Evolutionary conservation across 2,888 invertebrate species (phyloP), one percentile per base, ranked within the genome.

Genomic region (Athetis lepigone): DNA sequence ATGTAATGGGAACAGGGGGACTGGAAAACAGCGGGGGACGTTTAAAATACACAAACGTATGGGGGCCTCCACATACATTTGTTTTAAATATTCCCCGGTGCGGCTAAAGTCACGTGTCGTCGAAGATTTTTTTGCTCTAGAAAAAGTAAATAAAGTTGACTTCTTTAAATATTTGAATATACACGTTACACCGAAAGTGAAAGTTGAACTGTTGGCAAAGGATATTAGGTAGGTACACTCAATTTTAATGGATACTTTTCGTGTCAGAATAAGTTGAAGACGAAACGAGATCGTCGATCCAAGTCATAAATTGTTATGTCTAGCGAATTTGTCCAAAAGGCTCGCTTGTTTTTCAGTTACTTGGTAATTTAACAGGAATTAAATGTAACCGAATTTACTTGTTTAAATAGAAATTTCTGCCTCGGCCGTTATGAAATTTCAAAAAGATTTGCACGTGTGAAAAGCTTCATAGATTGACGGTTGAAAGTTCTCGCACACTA

Each of bases 1-100:
- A 73, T 7, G 56, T 70, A 67, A 79, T 75, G 62, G 79, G 49
- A 39, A 61, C 61, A 47, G 65, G 62, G 62, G 77, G 71, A n/a
- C 64, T 62, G 47, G 18, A 50, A 75, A 75, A 64, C 45, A 58
- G 60, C 64, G 54, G 50, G 42, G 60, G 33, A 42, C 47, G 40
- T 64, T 50, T 64, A 33, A 63, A 67, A 64, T n/a, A n/a, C n/a
- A n/a, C 29, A 54, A 42, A 55, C 60, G 45, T 47, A 36, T 27
- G 42, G 19, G 47, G 33, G 13, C n/a, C 4, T 33, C 33, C 33
- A 11, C 3, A 33, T 33, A 33, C 33, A 33, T 33, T 33, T 33
- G 33, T 33, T 33, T 33, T 33, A 33, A 33, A 33, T 13, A 13
- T 13, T 33, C 33, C 33, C 33, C 13, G 13, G 4, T 13, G 33